Conservation (phyloP, 2,888 invertebrate genomes). For the Eupsilia transversa region DNA sequence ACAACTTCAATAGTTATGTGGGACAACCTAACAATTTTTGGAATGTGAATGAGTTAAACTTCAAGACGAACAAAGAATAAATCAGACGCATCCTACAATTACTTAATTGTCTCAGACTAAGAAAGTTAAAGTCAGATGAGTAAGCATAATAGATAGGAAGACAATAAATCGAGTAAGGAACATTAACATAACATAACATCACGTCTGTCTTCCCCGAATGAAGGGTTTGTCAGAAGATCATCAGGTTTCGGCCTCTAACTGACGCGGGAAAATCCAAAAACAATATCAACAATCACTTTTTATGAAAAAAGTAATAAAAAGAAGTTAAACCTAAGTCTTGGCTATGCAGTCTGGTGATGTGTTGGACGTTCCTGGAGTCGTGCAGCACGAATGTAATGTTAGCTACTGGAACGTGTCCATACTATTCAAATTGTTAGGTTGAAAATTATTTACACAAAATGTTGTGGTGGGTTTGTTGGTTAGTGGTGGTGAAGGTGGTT, state of each 20-base stretch:
- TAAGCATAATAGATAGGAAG: too few relatives aligned
- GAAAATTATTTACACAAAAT: neutral
- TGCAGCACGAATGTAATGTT: slow-evolving; percentile 37
- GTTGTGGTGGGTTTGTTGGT: neutral
- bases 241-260: neutral
- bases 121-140: neutral
- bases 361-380: neutral
- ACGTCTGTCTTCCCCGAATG: neutral
- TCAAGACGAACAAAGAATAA: too few relatives aligned
- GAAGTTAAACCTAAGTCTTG: neutral
- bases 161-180: too few relatives aligned
- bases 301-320: neutral
- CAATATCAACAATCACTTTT: neutral
- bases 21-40: too few relatives aligned
- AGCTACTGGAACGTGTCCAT: slow-evolving; percentile 19
- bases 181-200: neutral
- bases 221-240: neutral
- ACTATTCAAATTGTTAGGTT: neutral
- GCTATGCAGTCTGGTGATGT: neutral
- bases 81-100: neutral
- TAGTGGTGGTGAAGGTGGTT: neutral
- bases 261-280: neutral
- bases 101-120: neutral
- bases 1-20: too few relatives aligned
- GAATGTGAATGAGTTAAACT: too few relatives aligned